A percentile compares a stretch with the other conserved stretches of the same genome.
Evolutionary conservation across 30 jellyfish, hydroid and myxozoan genomes (phyloP).

Genomic region (Hydractinia echinata): DNA sequence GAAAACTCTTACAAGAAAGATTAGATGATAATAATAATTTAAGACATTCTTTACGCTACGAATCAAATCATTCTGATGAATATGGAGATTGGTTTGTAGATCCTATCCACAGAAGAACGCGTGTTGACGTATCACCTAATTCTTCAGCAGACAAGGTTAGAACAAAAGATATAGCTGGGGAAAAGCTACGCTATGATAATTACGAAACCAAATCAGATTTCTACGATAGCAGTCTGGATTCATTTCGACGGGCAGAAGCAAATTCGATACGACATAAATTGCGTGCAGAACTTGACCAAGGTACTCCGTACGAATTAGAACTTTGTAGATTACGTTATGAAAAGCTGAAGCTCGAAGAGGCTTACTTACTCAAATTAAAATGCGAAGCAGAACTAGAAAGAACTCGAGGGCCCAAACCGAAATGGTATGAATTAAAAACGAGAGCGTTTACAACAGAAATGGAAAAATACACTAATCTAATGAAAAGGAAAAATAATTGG

Average conservation of each 20-base stretch:
- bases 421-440: constrained; percentile 85
- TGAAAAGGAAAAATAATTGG: constrained; percentile 40
- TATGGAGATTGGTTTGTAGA: constrained; percentile 36
- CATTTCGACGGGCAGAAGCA: constrained; percentile 42
- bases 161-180: constrained; percentile 38
- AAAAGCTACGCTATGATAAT: constrained; percentile 46
- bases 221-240: constrained; percentile 45
- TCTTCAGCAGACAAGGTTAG: constrained; percentile 41
- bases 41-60: no score
- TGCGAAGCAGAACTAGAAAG: constrained; percentile 77
- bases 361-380: constrained; percentile 51
- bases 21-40: no score
- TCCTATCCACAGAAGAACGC: constrained; percentile 50
- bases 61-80: no score
- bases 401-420: constrained; percentile 84
- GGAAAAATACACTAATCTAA: constrained; percentile 35
- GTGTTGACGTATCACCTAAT: constrained; percentile 27
- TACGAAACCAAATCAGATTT: constrained; percentile 23
- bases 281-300: constrained; percentile 13
- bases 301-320: constrained; percentile 54
- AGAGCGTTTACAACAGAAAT: constrained; percentile 60
- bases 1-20: no score
- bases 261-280: constrained; percentile 24
- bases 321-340: constrained; percentile 48
- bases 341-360: constrained; percentile 72